phyloP scores from a whole-genome alignment of 2,797 vertebrate genomes.

The Falco biarmicus region DNA sequence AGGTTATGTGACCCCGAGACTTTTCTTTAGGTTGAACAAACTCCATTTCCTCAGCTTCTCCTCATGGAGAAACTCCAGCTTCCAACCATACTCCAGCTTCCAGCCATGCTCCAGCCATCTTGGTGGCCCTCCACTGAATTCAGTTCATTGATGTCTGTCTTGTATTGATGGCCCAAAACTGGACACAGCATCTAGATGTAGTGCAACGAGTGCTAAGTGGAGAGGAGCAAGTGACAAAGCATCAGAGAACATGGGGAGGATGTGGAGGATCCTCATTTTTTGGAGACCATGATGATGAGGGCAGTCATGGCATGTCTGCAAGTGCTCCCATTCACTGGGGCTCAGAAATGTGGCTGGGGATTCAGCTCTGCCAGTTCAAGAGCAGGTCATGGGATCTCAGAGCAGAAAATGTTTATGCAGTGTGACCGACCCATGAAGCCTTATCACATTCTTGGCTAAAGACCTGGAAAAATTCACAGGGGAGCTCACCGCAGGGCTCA shows the following conservation, averaged over 20 bases:
- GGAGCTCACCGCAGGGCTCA: not conserved
- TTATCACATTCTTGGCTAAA: not conserved
- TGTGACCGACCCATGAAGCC: not conserved
- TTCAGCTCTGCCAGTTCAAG: not conserved
- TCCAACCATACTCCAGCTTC: not conserved
- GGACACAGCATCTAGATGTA: not conserved
- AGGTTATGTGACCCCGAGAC: not conserved
- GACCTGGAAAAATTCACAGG: not conserved
- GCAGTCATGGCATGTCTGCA: rapidly evolving
- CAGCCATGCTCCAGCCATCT: not conserved
- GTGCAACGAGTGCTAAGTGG: rapidly evolving
- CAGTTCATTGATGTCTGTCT: not conserved
- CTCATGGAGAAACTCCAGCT: not conserved
- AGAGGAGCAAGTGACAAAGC: not conserved
- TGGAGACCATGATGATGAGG: not conserved
- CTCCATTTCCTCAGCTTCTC: not conserved
- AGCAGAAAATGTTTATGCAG: not conserved
- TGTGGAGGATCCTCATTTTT: not conserved
- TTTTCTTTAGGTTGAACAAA: not conserved
- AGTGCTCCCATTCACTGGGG: rapidly evolving
- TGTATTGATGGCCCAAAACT: not conserved
- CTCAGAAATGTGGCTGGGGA: not conserved
- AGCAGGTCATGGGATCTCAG: not conserved
- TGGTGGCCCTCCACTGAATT: not conserved
- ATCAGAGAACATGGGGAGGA: rapidly evolving